phyloP scores from a whole-genome alignment of 2,797 vertebrate species.

The Anguilla megastoma region DNA sequence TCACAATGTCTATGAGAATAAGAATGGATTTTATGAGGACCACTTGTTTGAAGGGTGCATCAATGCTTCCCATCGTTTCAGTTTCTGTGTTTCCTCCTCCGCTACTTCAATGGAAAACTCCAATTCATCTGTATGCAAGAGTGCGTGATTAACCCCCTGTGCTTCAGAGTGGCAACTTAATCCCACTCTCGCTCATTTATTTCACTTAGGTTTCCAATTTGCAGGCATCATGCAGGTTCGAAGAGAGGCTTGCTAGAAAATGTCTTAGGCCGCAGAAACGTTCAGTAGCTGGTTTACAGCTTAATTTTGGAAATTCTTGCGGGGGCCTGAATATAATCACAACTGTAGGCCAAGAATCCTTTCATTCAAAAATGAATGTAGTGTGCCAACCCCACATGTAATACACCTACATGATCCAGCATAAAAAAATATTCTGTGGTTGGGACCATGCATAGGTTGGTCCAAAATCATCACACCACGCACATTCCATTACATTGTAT shows the following conservation, averaged over 20 bases:
- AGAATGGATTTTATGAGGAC: slow-evolving; percentile 1
- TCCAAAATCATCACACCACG: not conserved
- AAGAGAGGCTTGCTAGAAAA: slow-evolving; percentile 15
- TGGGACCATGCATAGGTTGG: not conserved
- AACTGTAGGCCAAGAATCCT: not conserved
- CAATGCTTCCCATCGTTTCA: not conserved
- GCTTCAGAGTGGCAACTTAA: slow-evolving; percentile 29
- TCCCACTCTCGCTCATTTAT: slow-evolving; percentile 34
- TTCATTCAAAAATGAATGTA: not conserved
- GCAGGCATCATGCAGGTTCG: slow-evolving; percentile 27
- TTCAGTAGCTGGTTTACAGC: slow-evolving; percentile 22
- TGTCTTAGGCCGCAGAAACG: not conserved
- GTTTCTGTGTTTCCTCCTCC: not conserved
- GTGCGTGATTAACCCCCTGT: slow-evolving; percentile 23
- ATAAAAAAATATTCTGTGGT: slow-evolving; percentile 17
- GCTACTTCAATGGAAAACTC: slow-evolving; percentile 22
- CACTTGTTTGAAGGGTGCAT: slow-evolving; percentile 17
- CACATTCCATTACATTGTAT: not conserved
- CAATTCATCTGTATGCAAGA: slow-evolving; percentile 36
- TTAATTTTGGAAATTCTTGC: not conserved
- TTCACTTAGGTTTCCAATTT: slow-evolving; percentile 31
- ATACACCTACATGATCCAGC: slow-evolving; percentile 12
- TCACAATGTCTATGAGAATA: not conserved
- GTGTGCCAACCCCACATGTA: not conserved
- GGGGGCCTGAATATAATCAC: not conserved